Evolutionary conservation across 2,888 invertebrate genomes (phyloP), one percentile per base, ranked within the genome.

Genomic region (Diarsia brunnea): DNA sequence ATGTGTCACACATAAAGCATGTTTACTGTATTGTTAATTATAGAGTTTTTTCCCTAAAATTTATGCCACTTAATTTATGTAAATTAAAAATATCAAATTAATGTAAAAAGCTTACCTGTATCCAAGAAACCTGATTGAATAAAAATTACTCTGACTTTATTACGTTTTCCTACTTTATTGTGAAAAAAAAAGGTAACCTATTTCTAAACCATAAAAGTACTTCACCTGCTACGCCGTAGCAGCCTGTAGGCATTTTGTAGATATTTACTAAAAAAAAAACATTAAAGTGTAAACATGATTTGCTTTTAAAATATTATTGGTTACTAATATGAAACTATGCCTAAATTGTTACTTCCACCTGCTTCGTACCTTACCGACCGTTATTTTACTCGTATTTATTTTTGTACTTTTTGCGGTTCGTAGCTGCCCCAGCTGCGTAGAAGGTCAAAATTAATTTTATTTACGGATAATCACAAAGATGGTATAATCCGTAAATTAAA

Each of bases 141-240:
- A 4, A 49, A 51, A 47, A 55, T 0, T 31, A 24, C 24, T 51
- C 12, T 51, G 8, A 49, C 2, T 10, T 43, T 16, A 27, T 78
- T 14, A 0, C n/a, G 0, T 27, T 2, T 38, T 38, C 38, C 38
- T 1, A 45, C 43, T 51, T 19, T 10, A n/a, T 14, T 43, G 1
- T 5, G 10, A 65, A 58, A 43, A 49, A 47, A 51, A 38, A 38
- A 38, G 5, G 31, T 31, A n/a, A n/a, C n/a, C n/a, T 31, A 3
- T 31, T 53, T 68, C 31, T 49, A 63, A 75, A 60, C 60, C 51
- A 47, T 71, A 16, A 27, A 38, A 67, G 61, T 49, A n/a, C 47
- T 24, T 45, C 60, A 58, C 10, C 16, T 21, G 78, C 80, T 81
- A 78, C 78, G 81, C 27, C 81, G 82, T 81, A 78, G 82, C 82